A percentile compares a stretch with the other conserved stretches of the same genome.
Conservation (phyloP, 2,888 invertebrate genomes). For the Operophtera brumata region DNA sequence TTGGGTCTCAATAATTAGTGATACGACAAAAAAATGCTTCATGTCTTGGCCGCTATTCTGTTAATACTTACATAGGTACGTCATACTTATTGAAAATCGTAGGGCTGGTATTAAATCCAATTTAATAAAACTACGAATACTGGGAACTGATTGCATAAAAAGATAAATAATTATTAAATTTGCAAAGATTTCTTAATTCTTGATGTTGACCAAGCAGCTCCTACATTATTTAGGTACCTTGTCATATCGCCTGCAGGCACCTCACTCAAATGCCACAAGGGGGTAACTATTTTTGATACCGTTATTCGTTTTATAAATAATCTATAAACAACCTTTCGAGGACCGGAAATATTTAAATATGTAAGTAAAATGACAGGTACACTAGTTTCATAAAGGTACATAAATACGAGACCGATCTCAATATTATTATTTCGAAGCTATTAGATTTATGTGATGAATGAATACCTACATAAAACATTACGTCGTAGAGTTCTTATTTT, state of each 20-base stretch:
- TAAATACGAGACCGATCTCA: conserved; percentile 74
- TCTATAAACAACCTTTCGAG: conserved; percentile 3
- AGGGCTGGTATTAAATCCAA: background rate
- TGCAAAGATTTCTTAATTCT: background rate
- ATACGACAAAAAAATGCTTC: background rate
- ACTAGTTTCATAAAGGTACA: conserved; percentile 44
- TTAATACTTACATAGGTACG: background rate
- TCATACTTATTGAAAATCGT: background rate
- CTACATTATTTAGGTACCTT: conserved; percentile 2
- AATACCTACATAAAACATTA: conserved; percentile 43
- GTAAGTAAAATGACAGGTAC: conserved; percentile 18
- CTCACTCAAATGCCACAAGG: conserved; percentile 20
- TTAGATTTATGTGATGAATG: conserved; percentile 61
- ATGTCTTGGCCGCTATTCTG: conserved; percentile 6
- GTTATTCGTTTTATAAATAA: conserved; percentile 23
- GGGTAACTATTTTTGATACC: conserved; percentile 33
- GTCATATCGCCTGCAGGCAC: conserved; percentile 5
- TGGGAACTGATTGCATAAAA: background rate
- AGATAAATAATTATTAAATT: background rate
- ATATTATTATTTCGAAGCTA: conserved; percentile 72
- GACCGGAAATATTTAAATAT: background rate
- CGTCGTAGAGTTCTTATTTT: conserved; percentile 54
- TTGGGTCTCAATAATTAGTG: background rate
- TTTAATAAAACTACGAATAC: background rate
- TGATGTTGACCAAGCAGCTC: conserved; percentile 7